Percentiles rank a stretch among this genome's conserved stretches.
Conservation (phyloP, 1,140 invertebrate genomes). For the Drosophila ogumai region DNA sequence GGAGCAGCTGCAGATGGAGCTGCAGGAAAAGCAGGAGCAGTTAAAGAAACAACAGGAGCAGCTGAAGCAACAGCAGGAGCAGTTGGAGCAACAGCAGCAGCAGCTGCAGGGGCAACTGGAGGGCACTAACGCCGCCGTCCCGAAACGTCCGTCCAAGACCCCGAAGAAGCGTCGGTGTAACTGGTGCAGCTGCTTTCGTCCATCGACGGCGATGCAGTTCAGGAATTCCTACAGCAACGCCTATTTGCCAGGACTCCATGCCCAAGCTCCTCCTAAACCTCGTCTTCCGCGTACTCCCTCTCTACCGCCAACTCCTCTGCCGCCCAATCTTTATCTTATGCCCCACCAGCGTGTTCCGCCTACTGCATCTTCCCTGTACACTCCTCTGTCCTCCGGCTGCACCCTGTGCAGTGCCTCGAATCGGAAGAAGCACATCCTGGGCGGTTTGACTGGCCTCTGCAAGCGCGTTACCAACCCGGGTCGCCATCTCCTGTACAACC, state of each 20-base stretch:
- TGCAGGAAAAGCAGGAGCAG: not conserved
- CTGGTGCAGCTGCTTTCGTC: not conserved
- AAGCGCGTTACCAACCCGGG: constrained; percentile 33
- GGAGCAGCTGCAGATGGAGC: not conserved
- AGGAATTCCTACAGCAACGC: too few relatives aligned
- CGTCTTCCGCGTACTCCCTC: too few relatives aligned
- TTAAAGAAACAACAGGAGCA: not conserved
- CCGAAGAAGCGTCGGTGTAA: not conserved
- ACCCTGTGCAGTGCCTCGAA: not conserved
- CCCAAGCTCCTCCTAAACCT: too few relatives aligned
- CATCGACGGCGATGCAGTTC: too few relatives aligned
- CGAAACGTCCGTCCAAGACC: not conserved
- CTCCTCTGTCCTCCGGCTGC: not conserved
- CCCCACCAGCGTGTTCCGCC: too few relatives aligned
- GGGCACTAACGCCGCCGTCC: not conserved
- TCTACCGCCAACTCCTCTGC: too few relatives aligned
- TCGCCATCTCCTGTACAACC: constrained; percentile 58
- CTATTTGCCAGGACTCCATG: too few relatives aligned
- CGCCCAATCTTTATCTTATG: too few relatives aligned
- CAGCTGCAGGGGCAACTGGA: not conserved
- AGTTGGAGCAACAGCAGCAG: not conserved
- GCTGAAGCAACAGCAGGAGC: not conserved
- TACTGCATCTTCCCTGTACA: not conserved
- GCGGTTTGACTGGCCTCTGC: constrained; percentile 18
- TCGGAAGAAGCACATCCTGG: constrained; percentile 8